Evolutionary conservation across 2,113 vertebrate species (phyloP).

Genomic region (Pycnonotus jocosus): DNA sequence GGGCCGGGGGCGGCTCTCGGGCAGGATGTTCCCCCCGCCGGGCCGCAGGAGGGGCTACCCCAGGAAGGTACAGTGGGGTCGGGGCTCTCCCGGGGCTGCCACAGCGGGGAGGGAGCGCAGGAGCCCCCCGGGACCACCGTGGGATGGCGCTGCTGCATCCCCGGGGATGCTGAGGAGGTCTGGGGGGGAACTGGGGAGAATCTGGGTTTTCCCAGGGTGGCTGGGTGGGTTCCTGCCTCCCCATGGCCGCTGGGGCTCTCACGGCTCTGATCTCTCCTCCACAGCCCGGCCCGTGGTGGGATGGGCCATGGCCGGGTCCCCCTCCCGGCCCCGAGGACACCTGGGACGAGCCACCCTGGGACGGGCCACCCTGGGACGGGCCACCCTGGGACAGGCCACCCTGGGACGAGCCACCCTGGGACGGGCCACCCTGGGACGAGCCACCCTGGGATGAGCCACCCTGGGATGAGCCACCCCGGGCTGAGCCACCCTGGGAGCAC

Average conservation of each 20-base stretch:
- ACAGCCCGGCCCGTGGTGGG: rapidly evolving
- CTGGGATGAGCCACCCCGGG: rapidly evolving
- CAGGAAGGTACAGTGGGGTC: background rate
- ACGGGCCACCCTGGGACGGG: rapidly evolving
- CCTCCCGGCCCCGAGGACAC: rapidly evolving
- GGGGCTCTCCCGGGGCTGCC: background rate
- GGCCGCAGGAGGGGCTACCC: background rate
- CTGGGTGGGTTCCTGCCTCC: rapidly evolving
- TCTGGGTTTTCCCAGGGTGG: rapidly evolving
- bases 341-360: background rate
- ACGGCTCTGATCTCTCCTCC: background rate
- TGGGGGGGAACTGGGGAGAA: rapidly evolving
- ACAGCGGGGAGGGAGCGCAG: rapidly evolving
- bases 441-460: rapidly evolving
- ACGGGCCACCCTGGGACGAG: rapidly evolving
- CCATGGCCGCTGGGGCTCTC: background rate
- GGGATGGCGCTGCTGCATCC: rapidly evolving
- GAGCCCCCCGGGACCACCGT: rapidly evolving
- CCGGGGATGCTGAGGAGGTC: rapidly evolving
- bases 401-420: rapidly evolving
- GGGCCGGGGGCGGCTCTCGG: background rate
- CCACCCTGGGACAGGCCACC: rapidly evolving
- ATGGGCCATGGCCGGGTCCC: rapidly evolving
- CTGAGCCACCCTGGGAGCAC: rapidly evolving
- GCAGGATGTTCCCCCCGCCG: background rate